Base-by-base conservation (phyloP, 2,113 vertebrate species). In the Pelobates fuscus region DNA sequence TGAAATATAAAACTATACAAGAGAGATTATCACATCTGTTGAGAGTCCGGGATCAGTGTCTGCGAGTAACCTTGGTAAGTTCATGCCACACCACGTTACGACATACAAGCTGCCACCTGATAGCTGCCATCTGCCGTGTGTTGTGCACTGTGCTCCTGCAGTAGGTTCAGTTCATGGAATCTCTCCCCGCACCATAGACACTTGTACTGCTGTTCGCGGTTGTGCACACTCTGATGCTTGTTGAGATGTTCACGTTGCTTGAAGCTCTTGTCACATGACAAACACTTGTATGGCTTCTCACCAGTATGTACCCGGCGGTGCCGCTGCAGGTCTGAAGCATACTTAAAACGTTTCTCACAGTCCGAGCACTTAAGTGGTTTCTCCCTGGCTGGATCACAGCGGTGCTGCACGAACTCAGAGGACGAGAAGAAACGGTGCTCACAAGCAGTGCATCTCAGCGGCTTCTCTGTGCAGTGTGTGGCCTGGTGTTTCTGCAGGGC, bases 291-390 rank as follows among this genome's bases (percentile, higher is more conserved):
- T 24, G 97, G 97, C 81, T 98, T 98, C 86, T 99, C 97, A 0
- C 97, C 97, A 0, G 97, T 97, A 85, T 99, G 97, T 18, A 98
- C 94, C 0, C 97, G 93, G 64, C 93, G 87, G 86, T 99, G 97
- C 7, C 97, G 90, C 88, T 97, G 94, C 88, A 99, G 87, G 90
- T 98, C 97, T 0, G 97, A 98, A 0, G 95, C 91, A n/a, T 99
- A 98, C 79, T 97, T 98, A 84, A 99, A 99, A 25, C 97, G 94
- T 82, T 97, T 98, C 78, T 98, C 96, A 10, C 97, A 99, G 84
- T 98, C 96, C 0, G 95, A 91, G 83, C 97, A 99, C 87, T 96
- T 96, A 43, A 98, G 91, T 0, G 97, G 96, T 80, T 97, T 97
- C 84, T 98, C 97, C 0, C 95, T 92, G 4, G 93, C 92, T 0